A percentile compares a stretch with the other conserved stretches of the same genome.
Evolutionary conservation across 2,888 invertebrate genomes (phyloP).

Genomic region (Lagria hirta): DNA sequence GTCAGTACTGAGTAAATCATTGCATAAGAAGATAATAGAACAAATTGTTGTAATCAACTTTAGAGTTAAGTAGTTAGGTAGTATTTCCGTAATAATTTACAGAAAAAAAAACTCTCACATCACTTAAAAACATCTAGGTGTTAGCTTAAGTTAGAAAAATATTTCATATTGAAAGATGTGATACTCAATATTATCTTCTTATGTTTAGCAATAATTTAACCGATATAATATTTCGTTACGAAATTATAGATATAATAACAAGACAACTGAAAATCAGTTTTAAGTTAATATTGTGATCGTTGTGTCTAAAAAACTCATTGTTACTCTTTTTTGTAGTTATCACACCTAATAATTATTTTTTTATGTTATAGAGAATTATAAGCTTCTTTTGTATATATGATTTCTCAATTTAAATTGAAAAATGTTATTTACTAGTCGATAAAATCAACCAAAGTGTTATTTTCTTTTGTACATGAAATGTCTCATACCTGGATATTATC

Average conservation of each 20-base stretch:
- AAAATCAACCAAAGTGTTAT: conserved; percentile 53
- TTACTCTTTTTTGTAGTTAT: conserved; percentile 29
- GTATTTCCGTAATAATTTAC: background rate
- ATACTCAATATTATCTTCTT: conserved; percentile 22
- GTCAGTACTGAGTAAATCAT: conserved; percentile 27
- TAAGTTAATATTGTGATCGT: conserved; percentile 42
- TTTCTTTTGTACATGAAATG: conserved; percentile 30
- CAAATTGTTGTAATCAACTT: background rate
- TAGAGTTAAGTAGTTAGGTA: conserved; percentile 3
- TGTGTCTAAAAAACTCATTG: conserved; percentile 30
- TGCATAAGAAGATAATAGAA: conserved; percentile 24
- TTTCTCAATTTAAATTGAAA: conserved; percentile 20
- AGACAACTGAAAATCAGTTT: conserved; percentile 48
- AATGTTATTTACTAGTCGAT: conserved; percentile 50
- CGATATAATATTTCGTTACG: conserved; percentile 13
- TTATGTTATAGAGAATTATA: conserved; percentile 18
- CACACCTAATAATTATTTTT: conserved; percentile 22
- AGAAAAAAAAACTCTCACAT: too few relatives aligned
- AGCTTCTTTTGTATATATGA: conserved; percentile 26
- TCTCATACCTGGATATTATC: conserved; percentile 21
- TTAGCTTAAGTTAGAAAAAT: conserved; percentile 1
- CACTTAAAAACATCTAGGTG: too few relatives aligned
- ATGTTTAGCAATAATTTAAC: conserved; percentile 28
- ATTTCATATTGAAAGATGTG: conserved; percentile 5
- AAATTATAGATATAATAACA: conserved; percentile 17